Conservation (phyloP, 2,797 vertebrate species). For the Eleutherodactylus coqui region DNA sequence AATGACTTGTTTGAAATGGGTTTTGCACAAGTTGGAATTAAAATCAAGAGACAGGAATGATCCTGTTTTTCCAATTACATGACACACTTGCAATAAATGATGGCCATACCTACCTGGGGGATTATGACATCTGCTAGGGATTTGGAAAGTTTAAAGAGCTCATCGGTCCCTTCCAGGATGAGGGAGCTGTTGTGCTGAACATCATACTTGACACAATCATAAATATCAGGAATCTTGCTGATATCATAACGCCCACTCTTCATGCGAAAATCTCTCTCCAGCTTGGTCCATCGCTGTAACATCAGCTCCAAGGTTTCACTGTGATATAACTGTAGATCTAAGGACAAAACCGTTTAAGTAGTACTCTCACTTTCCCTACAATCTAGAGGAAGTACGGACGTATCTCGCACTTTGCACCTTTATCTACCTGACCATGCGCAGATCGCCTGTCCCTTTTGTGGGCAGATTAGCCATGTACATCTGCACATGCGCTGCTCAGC, state of each 20-base stretch:
- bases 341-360: not conserved
- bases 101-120: slow-evolving; percentile 84
- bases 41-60: too few relatives aligned
- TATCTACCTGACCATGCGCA: too few relatives aligned
- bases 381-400: too few relatives aligned
- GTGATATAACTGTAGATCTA: slow-evolving; percentile 97
- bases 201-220: slow-evolving; percentile 98
- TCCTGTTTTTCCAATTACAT: not conserved
- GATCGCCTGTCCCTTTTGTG: too few relatives aligned
- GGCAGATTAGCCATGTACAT: too few relatives aligned
- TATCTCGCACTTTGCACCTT: too few relatives aligned
- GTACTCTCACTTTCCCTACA: not conserved
- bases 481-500: too few relatives aligned
- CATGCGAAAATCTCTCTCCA: slow-evolving; percentile 94
- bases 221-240: slow-evolving; percentile 98
- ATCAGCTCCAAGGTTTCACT: slow-evolving; percentile 96
- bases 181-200: slow-evolving; percentile 91
- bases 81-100: not conserved
- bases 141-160: slow-evolving; percentile 91
- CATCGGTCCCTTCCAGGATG: slow-evolving; percentile 89
- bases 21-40: too few relatives aligned
- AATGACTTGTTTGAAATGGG: too few relatives aligned
- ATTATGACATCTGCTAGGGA: slow-evolving; percentile 94
- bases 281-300: slow-evolving; percentile 97
- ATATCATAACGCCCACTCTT: slow-evolving; percentile 97